Evolutionary conservation across 2,113 vertebrate species (phyloP), one percentile per base, ranked within the genome.

Genomic region (Scomber scombrus): DNA sequence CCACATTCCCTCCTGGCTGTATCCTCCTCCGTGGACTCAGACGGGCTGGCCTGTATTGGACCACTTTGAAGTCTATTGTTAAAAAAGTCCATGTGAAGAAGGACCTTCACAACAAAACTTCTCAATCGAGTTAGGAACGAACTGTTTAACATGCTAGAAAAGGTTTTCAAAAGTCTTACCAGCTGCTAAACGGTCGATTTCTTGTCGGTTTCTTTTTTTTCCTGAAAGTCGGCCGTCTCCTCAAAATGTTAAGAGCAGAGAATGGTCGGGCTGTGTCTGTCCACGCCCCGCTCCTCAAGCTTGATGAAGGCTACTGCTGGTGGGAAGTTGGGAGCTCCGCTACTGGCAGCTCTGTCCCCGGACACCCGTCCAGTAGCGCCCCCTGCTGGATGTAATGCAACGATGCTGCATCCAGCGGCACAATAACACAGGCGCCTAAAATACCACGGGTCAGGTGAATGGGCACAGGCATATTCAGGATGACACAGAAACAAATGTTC

Each of bases 241-340:
- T 67, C 46, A 71, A 16, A 62, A 9, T 40, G 8, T 40, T 77
- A 40, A 49, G 70, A 71, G 71, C 73, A 56, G 47, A 46, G 78
- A 86, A 51, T 19, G 68, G 69, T 71, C 57, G 66, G 14, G 14
- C 23, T 7, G 16, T 40, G 34, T 40, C 34, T 90, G 89, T 92
- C 92, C 90, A 92, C 92, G 92, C 92, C 92, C 92, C 89, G 87
- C 87, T 80, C 66, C 80, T 78, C 75, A 1, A 43, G 55, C 58
- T 57, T 45, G 80, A 84, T 87, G 90, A 52, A 67, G 75, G 75
- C 79, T 80, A 61, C 34, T 40, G 34, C 85, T 77, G 78, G 31
- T 3, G 78, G 85, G 77, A 54, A 75, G 77, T 58, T 54, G n/a
- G 69, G 46, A n/a, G 76, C 18, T 34, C 66, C 3, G 85, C 84